phyloP scores from a whole-genome alignment of 2,888 invertebrate species.

The Chloroclysta siterata region DNA sequence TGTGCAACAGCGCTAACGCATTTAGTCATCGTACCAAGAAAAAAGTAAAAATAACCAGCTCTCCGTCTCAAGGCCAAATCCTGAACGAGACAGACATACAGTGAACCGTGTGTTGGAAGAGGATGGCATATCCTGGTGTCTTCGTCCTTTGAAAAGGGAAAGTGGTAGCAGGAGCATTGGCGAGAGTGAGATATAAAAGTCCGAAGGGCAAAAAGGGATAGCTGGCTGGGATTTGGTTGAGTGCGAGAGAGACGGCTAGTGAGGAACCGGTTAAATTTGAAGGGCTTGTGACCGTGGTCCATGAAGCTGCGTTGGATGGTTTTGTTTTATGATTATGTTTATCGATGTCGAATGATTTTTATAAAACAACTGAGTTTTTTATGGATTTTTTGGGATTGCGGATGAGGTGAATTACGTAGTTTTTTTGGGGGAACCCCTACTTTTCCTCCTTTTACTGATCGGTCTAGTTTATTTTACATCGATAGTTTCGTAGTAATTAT shows the following conservation, averaged over 20 bases:
- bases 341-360: conserved; percentile 68
- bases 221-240: conserved; percentile 42
- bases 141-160: conserved; percentile 85
- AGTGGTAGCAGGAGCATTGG: conserved; percentile 77
- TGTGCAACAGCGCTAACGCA: conserved; percentile 52
- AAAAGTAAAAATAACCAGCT: conserved; percentile 83
- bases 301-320: conserved; percentile 63
- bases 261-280: conserved; percentile 83
- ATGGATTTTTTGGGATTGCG: conserved; percentile 10
- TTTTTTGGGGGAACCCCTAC: conserved; percentile 21
- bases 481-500: background rate
- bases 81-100: conserved; percentile 61
- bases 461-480: background rate
- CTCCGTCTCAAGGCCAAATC: conserved; percentile 82
- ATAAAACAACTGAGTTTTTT: conserved; percentile 19
- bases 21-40: conserved; percentile 82
- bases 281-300: conserved; percentile 77
- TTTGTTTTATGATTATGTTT: conserved; percentile 71
- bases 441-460: conserved; percentile 1
- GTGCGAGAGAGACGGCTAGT: conserved; percentile 57
- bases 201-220: conserved; percentile 70
- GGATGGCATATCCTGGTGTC: conserved; percentile 61
- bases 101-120: conserved; percentile 39
- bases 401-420: conserved; percentile 5
- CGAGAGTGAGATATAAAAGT: conserved; percentile 83